A percentile compares a stretch with the other conserved stretches of the same genome.
Evolutionary conservation across 2,113 vertebrate genomes (phyloP).

Genomic region (Tachysurus vachellii): DNA sequence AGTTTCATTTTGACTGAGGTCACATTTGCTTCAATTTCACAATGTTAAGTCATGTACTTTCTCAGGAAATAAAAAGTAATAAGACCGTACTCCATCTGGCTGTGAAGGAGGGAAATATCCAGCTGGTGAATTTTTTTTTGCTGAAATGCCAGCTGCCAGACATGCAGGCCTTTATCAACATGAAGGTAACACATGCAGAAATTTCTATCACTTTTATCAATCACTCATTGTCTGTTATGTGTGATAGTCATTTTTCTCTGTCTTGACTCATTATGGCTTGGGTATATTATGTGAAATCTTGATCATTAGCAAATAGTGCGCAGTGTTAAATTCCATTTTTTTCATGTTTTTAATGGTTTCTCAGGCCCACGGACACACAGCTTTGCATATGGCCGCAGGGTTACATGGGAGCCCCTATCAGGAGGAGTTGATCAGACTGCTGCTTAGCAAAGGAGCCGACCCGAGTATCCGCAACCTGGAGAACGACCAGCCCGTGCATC

Average conservation of each 20-base stretch:
- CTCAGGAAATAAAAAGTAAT: slow-evolving; percentile 89
- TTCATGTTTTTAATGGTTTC: background rate
- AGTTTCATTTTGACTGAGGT: slow-evolving; percentile 40
- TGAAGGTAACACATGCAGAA: slow-evolving; percentile 76
- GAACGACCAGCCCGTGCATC: slow-evolving; percentile 84
- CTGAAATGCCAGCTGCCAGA: slow-evolving; percentile 72
- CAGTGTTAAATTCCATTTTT: background rate
- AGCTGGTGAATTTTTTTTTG: slow-evolving; percentile 79
- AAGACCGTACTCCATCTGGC: slow-evolving; percentile 86
- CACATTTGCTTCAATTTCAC: slow-evolving; percentile 32
- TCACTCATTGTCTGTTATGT: background rate
- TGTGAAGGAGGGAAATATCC: slow-evolving; percentile 85
- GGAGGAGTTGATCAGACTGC: slow-evolving; percentile 77
- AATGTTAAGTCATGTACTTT: slow-evolving; percentile 16
- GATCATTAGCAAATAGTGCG: background rate
- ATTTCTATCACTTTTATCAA: too few species aligned
- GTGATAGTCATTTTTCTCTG: background rate
- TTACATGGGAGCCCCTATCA: slow-evolving; percentile 78
- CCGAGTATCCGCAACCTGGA: slow-evolving; percentile 87
- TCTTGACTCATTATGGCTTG: background rate
- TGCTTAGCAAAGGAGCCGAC: slow-evolving; percentile 81
- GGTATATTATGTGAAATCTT: background rate
- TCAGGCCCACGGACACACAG: slow-evolving; percentile 90
- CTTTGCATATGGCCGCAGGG: slow-evolving; percentile 89
- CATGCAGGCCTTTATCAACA: slow-evolving; percentile 82